These are phyloP conservation scores for Neomonachus schauinslandi DNA, from an alignment of 2,113 vertebrate genomes.

Conservation along the genomic window DNA sequence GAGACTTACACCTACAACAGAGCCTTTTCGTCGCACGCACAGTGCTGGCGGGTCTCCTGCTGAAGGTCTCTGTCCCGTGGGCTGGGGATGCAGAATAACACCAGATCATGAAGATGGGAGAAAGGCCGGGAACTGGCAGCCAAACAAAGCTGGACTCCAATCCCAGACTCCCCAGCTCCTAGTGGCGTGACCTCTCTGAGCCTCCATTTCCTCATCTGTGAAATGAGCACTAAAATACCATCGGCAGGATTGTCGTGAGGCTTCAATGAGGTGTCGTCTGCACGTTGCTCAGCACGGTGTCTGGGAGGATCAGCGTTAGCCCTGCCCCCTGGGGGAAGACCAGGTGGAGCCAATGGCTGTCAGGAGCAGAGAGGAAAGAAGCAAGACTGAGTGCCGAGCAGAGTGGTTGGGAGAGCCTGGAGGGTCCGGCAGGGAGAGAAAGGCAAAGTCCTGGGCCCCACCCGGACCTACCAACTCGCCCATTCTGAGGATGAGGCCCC, in stretches of 20 bases:
- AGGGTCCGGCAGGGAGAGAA: background rate
- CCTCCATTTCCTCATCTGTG: background rate
- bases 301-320: background rate
- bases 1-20: background rate
- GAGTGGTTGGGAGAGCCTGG: background rate
- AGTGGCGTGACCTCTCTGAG: background rate
- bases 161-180: background rate
- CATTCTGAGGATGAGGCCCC: background rate
- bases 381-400: background rate
- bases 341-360: background rate
- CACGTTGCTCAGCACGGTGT: background rate
- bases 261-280: background rate
- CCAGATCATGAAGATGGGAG: background rate
- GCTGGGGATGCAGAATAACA: background rate
- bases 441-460: background rate
- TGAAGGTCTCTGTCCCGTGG: background rate
- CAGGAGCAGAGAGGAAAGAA: background rate
- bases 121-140: background rate
- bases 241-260: background rate
- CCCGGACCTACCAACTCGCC: background rate
- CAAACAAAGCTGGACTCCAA: background rate
- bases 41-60: background rate
- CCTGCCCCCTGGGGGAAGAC: background rate
- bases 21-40: background rate
- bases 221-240: background rate